Conservation (phyloP, 92 coral and sea anemone genomes). For the Epizoanthus ramosus region DNA sequence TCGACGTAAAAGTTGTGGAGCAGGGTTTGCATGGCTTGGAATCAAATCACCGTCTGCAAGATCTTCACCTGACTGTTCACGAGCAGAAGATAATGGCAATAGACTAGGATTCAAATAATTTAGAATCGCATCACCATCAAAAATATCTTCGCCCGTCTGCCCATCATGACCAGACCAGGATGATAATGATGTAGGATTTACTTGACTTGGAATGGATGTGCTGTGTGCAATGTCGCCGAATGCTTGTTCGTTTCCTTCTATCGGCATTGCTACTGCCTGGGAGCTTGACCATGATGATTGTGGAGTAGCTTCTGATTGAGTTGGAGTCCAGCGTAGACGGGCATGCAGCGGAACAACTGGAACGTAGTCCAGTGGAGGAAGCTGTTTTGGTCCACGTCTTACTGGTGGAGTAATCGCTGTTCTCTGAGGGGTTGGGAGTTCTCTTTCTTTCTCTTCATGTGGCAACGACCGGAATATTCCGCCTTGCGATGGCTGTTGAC, state of each 20-base stretch:
- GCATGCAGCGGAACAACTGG: neutral
- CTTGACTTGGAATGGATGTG: neutral
- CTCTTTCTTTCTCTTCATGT: no score
- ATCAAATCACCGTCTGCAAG: neutral
- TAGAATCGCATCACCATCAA: no score
- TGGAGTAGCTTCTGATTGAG: no score
- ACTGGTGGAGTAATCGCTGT: neutral
- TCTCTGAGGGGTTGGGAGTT: no score
- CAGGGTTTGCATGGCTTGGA: neutral
- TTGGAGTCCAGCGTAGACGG: neutral
- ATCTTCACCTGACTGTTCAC: neutral
- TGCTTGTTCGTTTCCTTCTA: neutral
- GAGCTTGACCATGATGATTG: no score
- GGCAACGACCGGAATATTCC: no score
- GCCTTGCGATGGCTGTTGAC: no score
- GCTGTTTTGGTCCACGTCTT: slow-evolving; percentile 2
- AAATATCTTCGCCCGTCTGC: no score
- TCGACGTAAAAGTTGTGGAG: accelerated
- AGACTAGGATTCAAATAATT: no score
- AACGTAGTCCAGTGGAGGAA: neutral
- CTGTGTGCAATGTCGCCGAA: neutral
- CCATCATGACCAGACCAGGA: no score
- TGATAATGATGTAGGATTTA: neutral
- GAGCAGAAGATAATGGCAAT: no score
- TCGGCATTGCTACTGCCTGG: neutral